These are phyloP conservation scores for Polydesmus complanatus DNA, from an alignment of 2,888 invertebrate species.

Conservation along the genomic window DNA sequence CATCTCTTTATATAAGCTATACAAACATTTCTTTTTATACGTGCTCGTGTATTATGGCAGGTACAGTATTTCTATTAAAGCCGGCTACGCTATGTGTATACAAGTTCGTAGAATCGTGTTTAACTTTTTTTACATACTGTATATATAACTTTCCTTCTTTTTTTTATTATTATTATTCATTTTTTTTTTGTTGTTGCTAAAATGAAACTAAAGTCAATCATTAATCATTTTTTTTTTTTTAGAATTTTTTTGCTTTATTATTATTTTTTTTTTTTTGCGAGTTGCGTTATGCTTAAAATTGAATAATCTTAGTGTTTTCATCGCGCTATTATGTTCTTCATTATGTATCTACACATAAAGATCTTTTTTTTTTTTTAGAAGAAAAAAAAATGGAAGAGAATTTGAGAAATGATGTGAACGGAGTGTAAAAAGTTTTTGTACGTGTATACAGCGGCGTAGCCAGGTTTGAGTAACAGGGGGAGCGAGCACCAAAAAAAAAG, in stretches of 20 bases:
- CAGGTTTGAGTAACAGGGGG: no score
- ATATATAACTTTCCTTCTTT: no score
- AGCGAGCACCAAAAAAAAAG: no score
- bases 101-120: background rate
- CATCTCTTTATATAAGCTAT: background rate
- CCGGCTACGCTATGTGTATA: no score
- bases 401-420: background rate
- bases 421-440: background rate
- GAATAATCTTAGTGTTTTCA: background rate
- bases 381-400: background rate
- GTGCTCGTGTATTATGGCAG: background rate
- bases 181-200: no score
- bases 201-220: background rate
- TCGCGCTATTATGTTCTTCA: background rate
- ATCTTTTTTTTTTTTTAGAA: background rate
- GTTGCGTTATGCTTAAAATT: background rate
- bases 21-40: background rate
- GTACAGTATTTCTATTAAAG: background rate
- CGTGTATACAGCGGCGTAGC: no score
- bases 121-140: no score
- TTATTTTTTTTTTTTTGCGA: background rate
- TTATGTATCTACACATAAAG: background rate
- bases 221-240: background rate
- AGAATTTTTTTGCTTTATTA: no score
- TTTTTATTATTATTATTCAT: no score